Evolutionary conservation across 37 sponge, comb jelly and placozoan species (phyloP), one percentile per base, ranked within the genome.

Genomic region (Cliona cf. orientalis): DNA sequence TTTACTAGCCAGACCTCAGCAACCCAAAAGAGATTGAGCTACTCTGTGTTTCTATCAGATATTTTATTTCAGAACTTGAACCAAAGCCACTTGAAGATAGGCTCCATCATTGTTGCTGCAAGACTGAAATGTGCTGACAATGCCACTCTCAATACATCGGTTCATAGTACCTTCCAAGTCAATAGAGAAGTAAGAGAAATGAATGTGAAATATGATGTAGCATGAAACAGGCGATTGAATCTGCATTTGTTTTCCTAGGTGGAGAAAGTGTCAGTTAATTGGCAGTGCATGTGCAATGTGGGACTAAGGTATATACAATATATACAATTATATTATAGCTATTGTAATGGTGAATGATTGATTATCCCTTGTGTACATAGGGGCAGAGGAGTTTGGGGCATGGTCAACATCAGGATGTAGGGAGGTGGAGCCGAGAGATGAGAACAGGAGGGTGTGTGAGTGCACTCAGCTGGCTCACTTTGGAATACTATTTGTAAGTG

Each of bases 401-500:
- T 86, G 86, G 86, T 79, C 79, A 38, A 70, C 61, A 21, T 38
- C 37, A 3, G 79, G 67, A 17, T 79, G 73, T 58, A 79, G 34
- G 38, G 17, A 46, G 21, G 57, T 79, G 37, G n/a, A n/a, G n/a
- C 39, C 42, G 0, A 49, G 36, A 25, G 26, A 22, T 61, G 46
- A 38, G 44, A 58, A 44, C 21, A 56, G 37, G 33, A 82, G 3
- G 43, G 46, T 28, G 43, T 61, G 71, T 70, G 45, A 70, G 12
- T 82, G 82, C 60, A 28, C 63, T 58, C 45, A 82, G 26, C 61
- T 72, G 34, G 72, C 64, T 1, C 72, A 82, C 46, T 82, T 82
- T 82, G 82, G 72, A 44, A 42, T 82, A 1, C 82, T 82, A 46
- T 82, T 82, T 61, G 82, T 82, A 62, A 72, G 82, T 79, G 14